Conservation (phyloP, 1,140 invertebrate genomes). For the Cryptotermes secundus region DNA sequence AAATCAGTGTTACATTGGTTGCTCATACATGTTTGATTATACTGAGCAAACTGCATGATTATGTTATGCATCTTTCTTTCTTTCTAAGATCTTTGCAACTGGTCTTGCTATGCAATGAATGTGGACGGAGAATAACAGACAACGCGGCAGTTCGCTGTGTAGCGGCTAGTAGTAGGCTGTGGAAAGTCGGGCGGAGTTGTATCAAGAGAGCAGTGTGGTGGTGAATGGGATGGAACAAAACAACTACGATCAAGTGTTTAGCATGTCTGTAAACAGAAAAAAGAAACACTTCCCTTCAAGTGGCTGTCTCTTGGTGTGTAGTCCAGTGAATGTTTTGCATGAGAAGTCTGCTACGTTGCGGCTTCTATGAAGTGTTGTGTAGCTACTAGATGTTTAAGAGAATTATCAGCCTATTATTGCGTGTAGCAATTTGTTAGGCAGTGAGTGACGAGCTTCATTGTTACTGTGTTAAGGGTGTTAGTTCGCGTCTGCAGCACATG, state of each 20-base stretch:
- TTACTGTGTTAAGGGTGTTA: neutral
- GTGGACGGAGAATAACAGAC: neutral
- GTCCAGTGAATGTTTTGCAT: no score
- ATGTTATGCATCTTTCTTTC: neutral
- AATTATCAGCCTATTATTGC: neutral
- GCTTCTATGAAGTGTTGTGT: neutral
- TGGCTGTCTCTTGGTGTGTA: neutral
- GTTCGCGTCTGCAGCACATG: neutral
- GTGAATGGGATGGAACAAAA: neutral
- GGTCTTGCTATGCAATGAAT: neutral
- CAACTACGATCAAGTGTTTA: neutral
- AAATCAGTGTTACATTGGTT: no score
- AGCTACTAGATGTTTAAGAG: neutral
- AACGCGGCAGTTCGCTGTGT: neutral
- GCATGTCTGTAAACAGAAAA: neutral
- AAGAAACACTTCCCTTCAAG: neutral
- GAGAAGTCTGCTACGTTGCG: no score
- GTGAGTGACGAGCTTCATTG: neutral
- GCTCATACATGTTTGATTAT: no score
- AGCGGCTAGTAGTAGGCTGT: neutral
- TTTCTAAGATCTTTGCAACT: conserved; percentile 4
- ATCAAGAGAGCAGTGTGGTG: neutral
- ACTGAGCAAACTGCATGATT: no score
- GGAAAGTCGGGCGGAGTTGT: neutral
- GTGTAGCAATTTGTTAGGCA: neutral